phyloP scores from a whole-genome alignment of 2,797 vertebrate genomes.

The Eurystomus glaucurus region DNA sequence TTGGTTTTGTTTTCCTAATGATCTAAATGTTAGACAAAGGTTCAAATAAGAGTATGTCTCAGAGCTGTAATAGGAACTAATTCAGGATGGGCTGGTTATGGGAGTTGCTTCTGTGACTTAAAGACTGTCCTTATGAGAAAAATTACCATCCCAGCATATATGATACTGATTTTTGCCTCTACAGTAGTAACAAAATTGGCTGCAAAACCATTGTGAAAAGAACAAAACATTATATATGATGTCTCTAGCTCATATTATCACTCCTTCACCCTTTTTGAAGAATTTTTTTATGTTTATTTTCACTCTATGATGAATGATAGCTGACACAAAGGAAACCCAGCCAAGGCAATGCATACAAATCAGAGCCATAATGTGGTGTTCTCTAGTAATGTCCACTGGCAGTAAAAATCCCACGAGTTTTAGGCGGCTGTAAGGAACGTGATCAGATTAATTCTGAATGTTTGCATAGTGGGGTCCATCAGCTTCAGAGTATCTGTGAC shows the following conservation, averaged over 20 bases:
- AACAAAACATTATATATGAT: neutral
- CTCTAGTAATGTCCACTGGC: neutral
- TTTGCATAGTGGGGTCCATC: neutral
- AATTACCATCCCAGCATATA: neutral
- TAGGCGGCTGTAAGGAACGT: neutral
- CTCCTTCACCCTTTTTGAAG: neutral
- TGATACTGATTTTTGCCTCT: neutral
- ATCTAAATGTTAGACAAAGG: neutral
- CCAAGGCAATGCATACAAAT: conserved; percentile 37
- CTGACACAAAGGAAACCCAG: conserved; percentile 15
- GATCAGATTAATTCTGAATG: neutral
- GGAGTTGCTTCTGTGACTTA: neutral
- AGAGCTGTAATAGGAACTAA: neutral
- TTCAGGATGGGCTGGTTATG: neutral
- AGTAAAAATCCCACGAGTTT: conserved; percentile 9
- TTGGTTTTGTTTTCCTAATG: neutral
- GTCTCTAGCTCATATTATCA: neutral
- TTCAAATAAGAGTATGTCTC: neutral
- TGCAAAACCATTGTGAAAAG: neutral
- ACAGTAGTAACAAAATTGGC: neutral
- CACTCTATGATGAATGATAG: conserved; percentile 44
- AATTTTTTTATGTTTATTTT: conserved; percentile 55
- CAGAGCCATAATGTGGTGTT: neutral
- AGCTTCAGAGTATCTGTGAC: neutral
- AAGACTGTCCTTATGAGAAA: neutral